These are phyloP conservation scores for Lophotis ruficrista DNA, from an alignment of 2,113 vertebrate species.

Conservation along the genomic window DNA sequence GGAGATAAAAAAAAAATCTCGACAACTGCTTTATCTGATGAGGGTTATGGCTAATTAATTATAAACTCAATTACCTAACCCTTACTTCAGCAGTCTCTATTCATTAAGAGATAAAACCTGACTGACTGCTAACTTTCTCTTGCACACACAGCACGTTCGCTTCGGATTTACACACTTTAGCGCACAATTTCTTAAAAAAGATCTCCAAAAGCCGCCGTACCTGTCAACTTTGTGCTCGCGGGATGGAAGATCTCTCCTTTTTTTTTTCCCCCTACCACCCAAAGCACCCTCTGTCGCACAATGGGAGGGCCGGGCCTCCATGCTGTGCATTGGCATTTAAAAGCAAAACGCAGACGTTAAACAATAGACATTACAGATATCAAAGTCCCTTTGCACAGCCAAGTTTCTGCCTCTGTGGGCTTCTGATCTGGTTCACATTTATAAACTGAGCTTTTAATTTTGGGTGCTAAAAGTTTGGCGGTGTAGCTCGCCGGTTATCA, in stretches of 20 bases:
- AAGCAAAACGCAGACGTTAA: conserved; percentile 32
- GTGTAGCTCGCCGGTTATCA: accelerated
- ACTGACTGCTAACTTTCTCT: conserved; percentile 78
- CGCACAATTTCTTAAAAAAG: conserved; percentile 7
- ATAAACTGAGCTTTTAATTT: conserved; percentile 14
- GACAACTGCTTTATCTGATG: conserved; percentile 92
- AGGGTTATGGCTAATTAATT: conserved; percentile 98
- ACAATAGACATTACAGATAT: conserved; percentile 40
- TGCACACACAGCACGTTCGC: neutral
- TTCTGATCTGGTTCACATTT: neutral
- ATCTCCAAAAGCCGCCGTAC: conserved; percentile 16
- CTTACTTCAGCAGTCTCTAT: conserved; percentile 93
- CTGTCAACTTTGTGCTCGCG: neutral
- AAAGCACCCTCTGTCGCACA: conserved; percentile 13
- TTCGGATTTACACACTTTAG: neutral
- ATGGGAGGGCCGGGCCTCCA: conserved; percentile 54
- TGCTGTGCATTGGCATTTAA: conserved; percentile 51
- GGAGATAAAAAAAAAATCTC: conserved; percentile 77
- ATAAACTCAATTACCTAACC: conserved; percentile 99
- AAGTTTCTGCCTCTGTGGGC: neutral
- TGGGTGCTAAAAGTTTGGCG: conserved; percentile 12
- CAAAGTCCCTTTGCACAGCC: neutral
- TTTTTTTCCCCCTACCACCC: neutral
- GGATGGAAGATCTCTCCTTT: neutral
- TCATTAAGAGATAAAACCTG: conserved; percentile 92